phyloP scores from a whole-genome alignment of 2,113 vertebrate species.

The Proterorhinus semilunaris region DNA sequence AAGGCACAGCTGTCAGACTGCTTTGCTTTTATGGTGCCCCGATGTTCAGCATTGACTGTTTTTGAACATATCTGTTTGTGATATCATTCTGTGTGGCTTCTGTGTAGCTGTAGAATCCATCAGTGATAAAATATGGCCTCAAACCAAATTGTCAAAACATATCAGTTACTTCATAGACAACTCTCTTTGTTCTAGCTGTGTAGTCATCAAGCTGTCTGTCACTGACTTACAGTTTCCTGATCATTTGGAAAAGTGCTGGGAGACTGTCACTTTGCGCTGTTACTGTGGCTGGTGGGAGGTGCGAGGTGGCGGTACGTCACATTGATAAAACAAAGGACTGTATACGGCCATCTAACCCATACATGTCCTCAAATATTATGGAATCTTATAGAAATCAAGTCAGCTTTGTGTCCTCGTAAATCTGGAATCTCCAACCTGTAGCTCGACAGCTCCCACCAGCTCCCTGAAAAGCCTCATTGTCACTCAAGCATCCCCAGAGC shows the following conservation, averaged over 20 bases:
- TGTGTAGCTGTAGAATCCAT: not conserved
- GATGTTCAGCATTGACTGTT: not conserved
- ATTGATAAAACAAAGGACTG: slow-evolving; percentile 3
- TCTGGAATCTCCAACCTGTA: too few relatives aligned
- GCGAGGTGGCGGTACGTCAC: slow-evolving; percentile 8
- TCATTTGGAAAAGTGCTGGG: slow-evolving; percentile 7
- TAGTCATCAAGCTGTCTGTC: slow-evolving; percentile 23
- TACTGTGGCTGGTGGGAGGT: slow-evolving; percentile 17
- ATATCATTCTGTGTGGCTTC: slow-evolving; percentile 10
- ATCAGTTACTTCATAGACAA: not conserved
- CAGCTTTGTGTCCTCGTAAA: slow-evolving; percentile 4
- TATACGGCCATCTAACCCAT: slow-evolving; percentile 10
- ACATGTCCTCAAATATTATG: slow-evolving; percentile 1
- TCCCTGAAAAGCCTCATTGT: too few relatives aligned
- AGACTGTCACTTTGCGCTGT: slow-evolving; percentile 22
- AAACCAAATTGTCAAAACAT: not conserved
- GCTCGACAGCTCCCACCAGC: too few relatives aligned
- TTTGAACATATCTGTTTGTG: slow-evolving; percentile 4
- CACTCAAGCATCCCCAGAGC: too few relatives aligned
- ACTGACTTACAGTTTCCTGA: slow-evolving; percentile 18
- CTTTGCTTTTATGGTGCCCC: not conserved
- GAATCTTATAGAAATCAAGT: not conserved
- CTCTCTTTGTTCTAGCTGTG: not conserved
- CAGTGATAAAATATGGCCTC: slow-evolving; percentile 1
- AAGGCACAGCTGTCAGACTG: slow-evolving; percentile 8